Evolutionary conservation across 2,113 vertebrate species (phyloP), one percentile per base, ranked within the genome.

Genomic region (Muscicapa adusta): DNA sequence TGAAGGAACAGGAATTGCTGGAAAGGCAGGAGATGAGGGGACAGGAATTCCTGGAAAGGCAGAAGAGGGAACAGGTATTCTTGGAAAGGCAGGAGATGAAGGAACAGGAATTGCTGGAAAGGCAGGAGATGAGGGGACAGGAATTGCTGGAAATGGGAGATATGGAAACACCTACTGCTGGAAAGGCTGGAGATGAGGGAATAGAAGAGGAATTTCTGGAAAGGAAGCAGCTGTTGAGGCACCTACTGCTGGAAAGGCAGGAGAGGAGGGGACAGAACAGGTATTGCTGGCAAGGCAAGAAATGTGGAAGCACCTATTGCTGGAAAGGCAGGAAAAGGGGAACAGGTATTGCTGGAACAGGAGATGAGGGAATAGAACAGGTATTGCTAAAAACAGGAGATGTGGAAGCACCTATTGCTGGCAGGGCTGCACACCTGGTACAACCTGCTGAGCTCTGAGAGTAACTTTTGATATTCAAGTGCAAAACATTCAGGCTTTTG

Each of bases 401-500:
- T 29, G 65, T 53, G 73, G 63, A 77, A 77, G 73, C 73, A 70
- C 63, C 84, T 57, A 15, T 15, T 42, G 67, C 66, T 65, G 43
- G 43, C 77, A 51, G 61, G 36, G 60, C 68, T 5, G 10, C 28
- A 43, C 40, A 8, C 34, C 80, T 5, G 10, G n/a, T 2, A 40
- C 53, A 12, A 28, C 80, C 71, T 18, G 61, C 70, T 7, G 68
- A 60, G 91, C 95, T 93, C 92, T 42, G 87, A 92, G 84, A 81
- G 56, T 11, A 19, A 71, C 70, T 62, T 56, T 10, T 31, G 2
- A 29, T 45, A 54, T 36, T 77, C 58, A 31, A 95, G 93, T 96
- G 94, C 93, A 95, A 85, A 94, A 47, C 91, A 29, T 40, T 53
- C 8, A n/a, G 60, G 94, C 81, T 97, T 96, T 80, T 73, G 78